A percentile compares a stretch with the other conserved stretches of the same genome.
Evolutionary conservation across 2,888 invertebrate genomes (phyloP).

Genomic region (Leptopterna dolabrata): DNA sequence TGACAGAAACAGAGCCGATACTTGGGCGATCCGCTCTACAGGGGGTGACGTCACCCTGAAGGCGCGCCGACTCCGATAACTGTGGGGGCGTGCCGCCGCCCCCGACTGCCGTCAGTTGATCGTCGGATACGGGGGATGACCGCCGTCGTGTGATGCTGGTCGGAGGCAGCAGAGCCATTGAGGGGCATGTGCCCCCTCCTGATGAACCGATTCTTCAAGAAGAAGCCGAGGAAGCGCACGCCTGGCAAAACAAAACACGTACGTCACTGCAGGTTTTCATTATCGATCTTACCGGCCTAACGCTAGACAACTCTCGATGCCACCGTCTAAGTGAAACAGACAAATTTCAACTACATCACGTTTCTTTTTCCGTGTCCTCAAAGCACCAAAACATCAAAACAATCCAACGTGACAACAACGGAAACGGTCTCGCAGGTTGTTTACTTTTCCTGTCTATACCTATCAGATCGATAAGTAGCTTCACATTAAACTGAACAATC

Average conservation of each 20-base stretch:
- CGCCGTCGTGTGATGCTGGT: slow-evolving; percentile 55
- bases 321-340: too few relatives aligned
- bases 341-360: background rate
- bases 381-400: background rate
- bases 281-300: background rate
- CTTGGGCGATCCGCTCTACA: background rate
- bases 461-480: too few relatives aligned
- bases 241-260: slow-evolving; percentile 60
- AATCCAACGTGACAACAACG: background rate
- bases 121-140: slow-evolving; percentile 29
- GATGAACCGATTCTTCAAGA: slow-evolving; percentile 61
- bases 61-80: slow-evolving; percentile 31
- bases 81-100: slow-evolving; percentile 1
- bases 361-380: background rate
- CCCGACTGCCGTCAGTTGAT: slow-evolving; percentile 19
- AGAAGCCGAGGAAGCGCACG: slow-evolving; percentile 62
- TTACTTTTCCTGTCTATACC: too few relatives aligned
- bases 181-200: slow-evolving; percentile 67
- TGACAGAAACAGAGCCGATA: background rate
- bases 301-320: background rate
- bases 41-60: slow-evolving; percentile 37
- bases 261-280: slow-evolving; percentile 8
- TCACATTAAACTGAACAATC: too few relatives aligned
- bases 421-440: background rate
- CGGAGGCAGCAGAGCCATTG: slow-evolving; percentile 68